Evolutionary conservation across 1,140 invertebrate genomes (phyloP).

Genomic region (Brachionus calyciflorus): DNA sequence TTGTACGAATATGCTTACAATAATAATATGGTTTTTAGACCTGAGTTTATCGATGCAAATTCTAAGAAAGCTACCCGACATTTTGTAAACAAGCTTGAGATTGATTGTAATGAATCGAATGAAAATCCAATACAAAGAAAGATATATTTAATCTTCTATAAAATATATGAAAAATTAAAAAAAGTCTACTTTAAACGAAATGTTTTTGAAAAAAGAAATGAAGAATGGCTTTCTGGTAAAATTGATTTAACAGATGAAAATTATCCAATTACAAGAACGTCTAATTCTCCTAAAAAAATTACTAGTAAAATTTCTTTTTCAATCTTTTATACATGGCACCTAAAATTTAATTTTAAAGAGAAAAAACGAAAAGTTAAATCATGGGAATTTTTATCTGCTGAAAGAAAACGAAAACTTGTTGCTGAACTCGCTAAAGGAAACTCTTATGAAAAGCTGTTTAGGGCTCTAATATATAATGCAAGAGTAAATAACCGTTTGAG

Average conservation of each 20-base stretch:
- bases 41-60: not conserved
- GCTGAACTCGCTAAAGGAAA: not conserved
- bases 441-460: not conserved
- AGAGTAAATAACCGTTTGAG: not conserved
- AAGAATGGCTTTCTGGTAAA: not conserved
- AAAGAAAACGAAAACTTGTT: conserved; percentile 10
- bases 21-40: not conserved
- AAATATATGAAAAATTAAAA: conserved; percentile 13
- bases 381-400: not conserved
- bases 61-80: not conserved
- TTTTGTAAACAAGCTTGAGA: not conserved
- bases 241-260: not conserved
- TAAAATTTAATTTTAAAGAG: conserved; percentile 1
- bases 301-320: not conserved
- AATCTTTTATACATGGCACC: no score
- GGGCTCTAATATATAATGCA: not conserved
- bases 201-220: not conserved
- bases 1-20: conserved; percentile 5
- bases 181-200: not conserved
- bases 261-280: not conserved
- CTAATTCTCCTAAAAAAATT: not conserved
- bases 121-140: not conserved
- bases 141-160: not conserved
- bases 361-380: no score
- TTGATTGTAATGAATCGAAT: conserved; percentile 1